Percentiles rank a stretch among this genome's conserved stretches.
These are phyloP conservation scores for Masnerella sp. DNA, from an alignment of 2,888 invertebrate genomes.

Conservation along the genomic window DNA sequence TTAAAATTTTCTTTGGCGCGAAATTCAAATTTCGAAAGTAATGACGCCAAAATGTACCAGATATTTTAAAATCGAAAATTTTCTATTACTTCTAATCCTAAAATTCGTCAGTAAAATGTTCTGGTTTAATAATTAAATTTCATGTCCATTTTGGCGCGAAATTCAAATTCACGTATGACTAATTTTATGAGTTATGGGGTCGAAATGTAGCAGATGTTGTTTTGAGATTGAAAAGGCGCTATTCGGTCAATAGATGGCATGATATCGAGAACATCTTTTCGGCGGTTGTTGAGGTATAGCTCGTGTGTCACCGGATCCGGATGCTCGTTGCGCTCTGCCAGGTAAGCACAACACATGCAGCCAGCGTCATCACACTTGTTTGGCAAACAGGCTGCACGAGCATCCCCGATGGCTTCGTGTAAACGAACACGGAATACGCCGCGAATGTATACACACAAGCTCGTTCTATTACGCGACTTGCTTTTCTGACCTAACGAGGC, in stretches of 20 bases:
- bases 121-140: too few relatives aligned
- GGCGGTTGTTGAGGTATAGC: constrained; percentile 5
- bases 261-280: constrained; percentile 15
- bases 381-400: constrained; percentile 56
- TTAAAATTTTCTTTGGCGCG: too few relatives aligned
- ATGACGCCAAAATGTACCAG: too few relatives aligned
- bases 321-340: constrained; percentile 58
- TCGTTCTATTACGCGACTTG: constrained; percentile 34
- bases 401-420: constrained; percentile 53
- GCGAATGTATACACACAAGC: constrained; percentile 16
- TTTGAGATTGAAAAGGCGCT: not conserved
- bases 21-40: too few relatives aligned
- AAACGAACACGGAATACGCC: constrained; percentile 50
- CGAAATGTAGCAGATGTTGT: not conserved
- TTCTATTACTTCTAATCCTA: too few relatives aligned
- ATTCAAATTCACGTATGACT: not conserved
- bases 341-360: constrained; percentile 60
- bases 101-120: too few relatives aligned
- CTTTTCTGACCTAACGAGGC: constrained; percentile 57
- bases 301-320: constrained; percentile 56
- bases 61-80: too few relatives aligned
- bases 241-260: not conserved
- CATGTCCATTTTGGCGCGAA: too few relatives aligned
- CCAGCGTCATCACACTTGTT: constrained; percentile 59
- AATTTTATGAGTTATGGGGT: not conserved